These are phyloP conservation scores for Rotaria macrura DNA, from an alignment of 2,888 invertebrate species.

Conservation along the genomic window DNA sequence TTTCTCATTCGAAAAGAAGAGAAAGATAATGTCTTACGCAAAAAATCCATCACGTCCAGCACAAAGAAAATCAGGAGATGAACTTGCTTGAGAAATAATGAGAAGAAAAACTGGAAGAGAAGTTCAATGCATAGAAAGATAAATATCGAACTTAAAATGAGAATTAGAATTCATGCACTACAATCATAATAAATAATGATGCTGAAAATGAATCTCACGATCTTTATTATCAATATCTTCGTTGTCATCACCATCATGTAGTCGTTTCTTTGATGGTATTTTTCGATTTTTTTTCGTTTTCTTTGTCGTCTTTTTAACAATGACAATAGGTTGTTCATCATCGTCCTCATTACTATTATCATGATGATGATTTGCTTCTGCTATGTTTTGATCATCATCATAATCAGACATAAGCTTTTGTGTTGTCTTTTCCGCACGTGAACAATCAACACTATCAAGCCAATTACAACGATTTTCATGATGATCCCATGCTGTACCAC, in stretches of 20 bases:
- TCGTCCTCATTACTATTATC: neutral
- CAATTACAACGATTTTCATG: slow-evolving; percentile 31
- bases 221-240: neutral
- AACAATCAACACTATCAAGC: slow-evolving; percentile 34
- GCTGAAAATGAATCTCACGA: neutral
- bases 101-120: slow-evolving; percentile 8
- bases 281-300: neutral
- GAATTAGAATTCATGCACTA: neutral
- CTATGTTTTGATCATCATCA: neutral
- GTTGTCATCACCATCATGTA: neutral
- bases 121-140: neutral
- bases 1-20: neutral
- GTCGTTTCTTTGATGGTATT: neutral
- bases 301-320: neutral
- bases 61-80: neutral
- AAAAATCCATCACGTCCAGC: slow-evolving; percentile 18
- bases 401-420: neutral
- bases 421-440: slow-evolving; percentile 24
- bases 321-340: neutral
- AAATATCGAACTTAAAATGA: neutral
- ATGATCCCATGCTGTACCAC: slow-evolving; percentile 34
- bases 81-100: neutral
- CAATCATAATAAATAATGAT: no score
- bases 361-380: neutral
- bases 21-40: neutral